Evolutionary conservation across 64 coral and sea anemone genomes (phyloP).

Genomic region (Hydrozoanthus tunicans): DNA sequence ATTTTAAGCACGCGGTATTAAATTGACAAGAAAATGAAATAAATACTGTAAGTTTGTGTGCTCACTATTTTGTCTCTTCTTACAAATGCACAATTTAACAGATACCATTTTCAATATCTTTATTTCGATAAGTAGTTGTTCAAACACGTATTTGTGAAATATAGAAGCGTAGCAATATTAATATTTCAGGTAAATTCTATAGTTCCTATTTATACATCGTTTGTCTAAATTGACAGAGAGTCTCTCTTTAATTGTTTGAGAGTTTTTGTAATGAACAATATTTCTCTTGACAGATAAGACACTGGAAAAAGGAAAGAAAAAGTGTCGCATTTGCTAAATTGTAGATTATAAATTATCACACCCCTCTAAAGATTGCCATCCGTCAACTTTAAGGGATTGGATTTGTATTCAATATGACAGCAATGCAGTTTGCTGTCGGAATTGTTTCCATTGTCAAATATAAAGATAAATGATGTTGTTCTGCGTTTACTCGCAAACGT

Average conservation of each 20-base stretch:
- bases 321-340: neutral
- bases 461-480: constrained; percentile 15
- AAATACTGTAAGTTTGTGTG: neutral
- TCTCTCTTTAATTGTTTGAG: neutral
- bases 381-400: constrained; percentile 14
- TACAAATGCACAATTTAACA: neutral
- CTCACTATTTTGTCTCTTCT: neutral
- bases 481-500: constrained; percentile 19
- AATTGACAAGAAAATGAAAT: constrained; percentile 20
- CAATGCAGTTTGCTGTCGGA: neutral
- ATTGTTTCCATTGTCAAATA: constrained; percentile 1
- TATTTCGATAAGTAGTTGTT: constrained; percentile 50
- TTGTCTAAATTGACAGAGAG: neutral
- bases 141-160: neutral
- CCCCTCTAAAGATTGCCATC: constrained; percentile 13
- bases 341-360: neutral
- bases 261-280: constrained; percentile 25
- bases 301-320: neutral
- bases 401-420: neutral
- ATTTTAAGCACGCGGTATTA: neutral
- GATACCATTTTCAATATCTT: constrained; percentile 20
- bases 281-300: neutral
- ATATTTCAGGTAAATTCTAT: constrained; percentile 31
- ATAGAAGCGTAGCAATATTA: neutral
- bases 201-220: constrained; percentile 12